These are phyloP conservation scores for Trisateles emortualis DNA, from an alignment of 2,888 invertebrate species.

Conservation along the genomic window DNA sequence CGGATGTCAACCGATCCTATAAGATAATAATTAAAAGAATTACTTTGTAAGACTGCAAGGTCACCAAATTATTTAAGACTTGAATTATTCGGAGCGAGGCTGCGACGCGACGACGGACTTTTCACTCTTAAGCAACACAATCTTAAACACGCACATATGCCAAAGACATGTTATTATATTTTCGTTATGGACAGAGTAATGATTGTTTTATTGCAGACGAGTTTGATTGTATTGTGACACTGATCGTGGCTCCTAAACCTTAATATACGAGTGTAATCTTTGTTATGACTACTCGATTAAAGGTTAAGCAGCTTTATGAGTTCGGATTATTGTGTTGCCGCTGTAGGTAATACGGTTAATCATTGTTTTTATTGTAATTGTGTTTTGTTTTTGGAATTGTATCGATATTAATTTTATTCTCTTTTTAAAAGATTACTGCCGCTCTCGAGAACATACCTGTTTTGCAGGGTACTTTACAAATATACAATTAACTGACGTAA, in stretches of 20 bases:
- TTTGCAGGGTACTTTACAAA: no score
- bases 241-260: constrained; percentile 39
- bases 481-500: no score
- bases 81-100: constrained; percentile 81
- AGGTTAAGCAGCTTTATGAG: constrained; percentile 24
- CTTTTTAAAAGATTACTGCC: background rate
- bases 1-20: constrained; percentile 77
- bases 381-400: constrained; percentile 6
- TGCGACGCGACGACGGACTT: constrained; percentile 55
- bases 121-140: constrained; percentile 70
- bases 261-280: constrained; percentile 27
- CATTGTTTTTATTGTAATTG: constrained; percentile 14
- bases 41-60: constrained; percentile 73
- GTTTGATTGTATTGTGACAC: constrained; percentile 45
- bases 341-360: constrained; percentile 11
- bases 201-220: constrained; percentile 47
- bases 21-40: constrained; percentile 79
- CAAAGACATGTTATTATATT: constrained; percentile 76
- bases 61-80: constrained; percentile 78
- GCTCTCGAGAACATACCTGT: no score
- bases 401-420: no score
- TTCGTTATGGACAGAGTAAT: constrained; percentile 75
- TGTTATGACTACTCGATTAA: constrained; percentile 19
- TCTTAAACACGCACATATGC: constrained; percentile 61
- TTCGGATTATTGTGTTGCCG: constrained; percentile 12